Conservation (phyloP, 1,140 invertebrate genomes). For the Micrasema minimum region DNA sequence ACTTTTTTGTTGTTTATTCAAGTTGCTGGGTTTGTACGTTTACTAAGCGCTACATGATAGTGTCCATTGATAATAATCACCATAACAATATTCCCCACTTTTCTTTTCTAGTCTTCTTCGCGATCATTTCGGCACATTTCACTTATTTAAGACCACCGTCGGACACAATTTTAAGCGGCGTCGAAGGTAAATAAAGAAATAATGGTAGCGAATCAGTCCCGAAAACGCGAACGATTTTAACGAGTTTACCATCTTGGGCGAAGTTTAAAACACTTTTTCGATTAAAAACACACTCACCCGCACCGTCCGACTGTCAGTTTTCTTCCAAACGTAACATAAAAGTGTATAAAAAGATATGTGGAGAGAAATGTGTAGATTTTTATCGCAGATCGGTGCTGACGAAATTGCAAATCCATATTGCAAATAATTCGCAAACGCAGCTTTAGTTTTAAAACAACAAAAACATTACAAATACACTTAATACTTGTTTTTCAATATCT, state of each 20-base stretch:
- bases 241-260: slow-evolving; percentile 10
- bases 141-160: neutral
- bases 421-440: no score
- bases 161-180: slow-evolving; percentile 41
- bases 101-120: neutral
- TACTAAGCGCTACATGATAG: neutral
- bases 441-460: no score
- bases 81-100: neutral
- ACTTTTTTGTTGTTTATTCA: neutral
- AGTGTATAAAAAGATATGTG: neutral
- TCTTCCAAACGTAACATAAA: neutral
- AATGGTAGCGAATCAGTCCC: slow-evolving; percentile 21
- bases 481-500: neutral
- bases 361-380: no score
- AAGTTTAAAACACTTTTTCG: no score
- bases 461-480: no score
- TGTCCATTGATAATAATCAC: neutral
- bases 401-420: no score
- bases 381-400: no score
- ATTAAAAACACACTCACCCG: neutral
- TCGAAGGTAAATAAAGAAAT: slow-evolving; percentile 43
- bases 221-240: slow-evolving; percentile 19
- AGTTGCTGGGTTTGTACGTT: neutral
- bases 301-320: neutral
- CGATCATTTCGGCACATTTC: neutral